Base-by-base conservation (phyloP, 2,888 invertebrate species). In the Temnothorax unifasciatus region DNA sequence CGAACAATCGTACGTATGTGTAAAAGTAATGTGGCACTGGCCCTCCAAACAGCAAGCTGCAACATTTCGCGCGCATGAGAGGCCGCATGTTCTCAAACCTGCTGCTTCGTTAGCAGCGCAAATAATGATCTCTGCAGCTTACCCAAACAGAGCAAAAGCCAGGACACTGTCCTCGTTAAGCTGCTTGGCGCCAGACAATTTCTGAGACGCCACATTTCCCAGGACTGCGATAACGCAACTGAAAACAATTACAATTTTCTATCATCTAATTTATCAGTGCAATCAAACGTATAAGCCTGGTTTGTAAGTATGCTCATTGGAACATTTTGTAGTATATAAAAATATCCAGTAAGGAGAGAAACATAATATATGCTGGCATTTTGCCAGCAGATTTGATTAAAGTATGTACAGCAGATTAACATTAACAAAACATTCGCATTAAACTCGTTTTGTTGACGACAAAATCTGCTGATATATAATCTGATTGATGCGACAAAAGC, bases 1-100 rank as follows among this genome's bases (percentile, higher is more conserved):
- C 84, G 3, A 93, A 77, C 2, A 86, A 85, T 57, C 87, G 87
- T 63, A 93, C 73, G 68, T 90, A 92, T 91, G 97, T 96, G 92
- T 97, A 97, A 94, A 98, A 98, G 92, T 96, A 97, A 94, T 98
- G 98, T 0, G 98, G 98, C 4, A 98, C 95, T 2, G 97, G 96
- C 44, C 98, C 98, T 79, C 97, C 98, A 94, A 98, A 97, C n/a
- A 97, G 92, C 64, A 98, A 95, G 69, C 97, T 97, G 95, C 63
- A 94, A 88, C 92, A 87, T 85, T 81, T 57, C 15, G 47, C 76
- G 4, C 1, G 0, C 2, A 47, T 71, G 3, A 21, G 18, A 71
- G 4, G 18, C 15, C 25, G 18, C 25, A 34, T 18, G 6, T 44
- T 13, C n/a, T 63, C 0, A 41, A 73, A 41, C 34, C 21, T 21